phyloP scores from a whole-genome alignment of 2,888 invertebrate genomes.

The Coelopa pilipes region DNA sequence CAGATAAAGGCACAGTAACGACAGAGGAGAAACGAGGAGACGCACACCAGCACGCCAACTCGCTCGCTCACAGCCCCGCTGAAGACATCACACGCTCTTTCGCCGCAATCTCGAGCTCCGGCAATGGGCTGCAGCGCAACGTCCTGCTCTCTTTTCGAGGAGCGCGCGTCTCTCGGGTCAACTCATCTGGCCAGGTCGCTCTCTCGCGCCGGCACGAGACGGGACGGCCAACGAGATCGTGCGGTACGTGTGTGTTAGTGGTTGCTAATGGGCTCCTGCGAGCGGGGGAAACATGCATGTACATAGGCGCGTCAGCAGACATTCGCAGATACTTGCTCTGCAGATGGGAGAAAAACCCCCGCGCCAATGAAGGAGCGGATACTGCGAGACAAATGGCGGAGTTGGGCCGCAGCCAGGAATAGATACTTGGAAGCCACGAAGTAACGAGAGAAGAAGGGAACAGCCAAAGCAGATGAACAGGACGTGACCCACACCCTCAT shows the following conservation, averaged over 20 bases:
- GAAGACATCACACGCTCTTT: background rate
- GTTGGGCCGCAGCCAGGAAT: background rate
- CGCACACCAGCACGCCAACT: background rate
- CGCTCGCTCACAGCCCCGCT: background rate
- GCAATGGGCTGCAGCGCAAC: background rate
- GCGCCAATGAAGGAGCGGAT: background rate
- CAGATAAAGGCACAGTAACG: conserved; percentile 23
- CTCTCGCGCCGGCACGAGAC: no score
- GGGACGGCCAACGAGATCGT: no score
- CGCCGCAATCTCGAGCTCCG: background rate
- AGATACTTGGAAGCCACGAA: conserved; percentile 6
- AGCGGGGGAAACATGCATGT: background rate
- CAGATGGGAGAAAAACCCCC: conserved; percentile 26
- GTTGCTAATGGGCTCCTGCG: no score
- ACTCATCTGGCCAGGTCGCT: no score
- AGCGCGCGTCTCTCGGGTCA: background rate
- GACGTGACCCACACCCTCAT: no score
- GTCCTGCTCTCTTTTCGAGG: background rate
- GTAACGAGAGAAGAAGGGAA: no score
- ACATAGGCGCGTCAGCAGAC: conserved; percentile 5
- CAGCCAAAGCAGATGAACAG: no score
- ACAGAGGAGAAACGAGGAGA: conserved; percentile 26
- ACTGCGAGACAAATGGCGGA: conserved; percentile 35
- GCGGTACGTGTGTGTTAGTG: no score
- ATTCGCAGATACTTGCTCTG: conserved; percentile 19